Conservation (phyloP, 2,113 vertebrate genomes). For the Pica pica region DNA sequence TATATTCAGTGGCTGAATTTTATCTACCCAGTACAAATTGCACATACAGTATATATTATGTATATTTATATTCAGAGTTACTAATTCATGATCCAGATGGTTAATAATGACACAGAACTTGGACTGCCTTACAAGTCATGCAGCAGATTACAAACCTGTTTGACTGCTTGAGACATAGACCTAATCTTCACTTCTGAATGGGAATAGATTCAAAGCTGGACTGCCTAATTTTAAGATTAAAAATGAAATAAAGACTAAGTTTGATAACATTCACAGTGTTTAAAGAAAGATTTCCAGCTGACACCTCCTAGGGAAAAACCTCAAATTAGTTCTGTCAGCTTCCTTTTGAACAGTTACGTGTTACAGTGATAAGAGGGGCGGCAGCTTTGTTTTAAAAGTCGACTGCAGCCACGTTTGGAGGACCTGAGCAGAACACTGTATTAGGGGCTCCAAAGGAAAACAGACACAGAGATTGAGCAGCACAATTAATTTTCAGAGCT, state of each 20-base stretch:
- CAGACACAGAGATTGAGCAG: background rate
- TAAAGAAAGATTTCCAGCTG: background rate
- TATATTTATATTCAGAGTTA: background rate
- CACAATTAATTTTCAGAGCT: background rate
- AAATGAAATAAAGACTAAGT: background rate
- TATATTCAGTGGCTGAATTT: background rate
- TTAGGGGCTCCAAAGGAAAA: background rate
- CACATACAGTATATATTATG: background rate
- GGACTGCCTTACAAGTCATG: background rate
- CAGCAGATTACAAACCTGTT: background rate
- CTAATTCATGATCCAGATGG: background rate
- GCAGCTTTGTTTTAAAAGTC: background rate
- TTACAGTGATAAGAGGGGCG: fast-evolving
- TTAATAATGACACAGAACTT: background rate
- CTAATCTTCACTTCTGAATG: background rate
- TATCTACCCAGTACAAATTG: background rate
- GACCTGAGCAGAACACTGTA: background rate
- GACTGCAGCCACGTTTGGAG: background rate
- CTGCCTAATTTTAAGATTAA: background rate
- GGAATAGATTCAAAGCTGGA: background rate
- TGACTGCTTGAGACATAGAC: background rate
- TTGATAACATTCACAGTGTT: background rate
- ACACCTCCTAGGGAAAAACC: background rate
- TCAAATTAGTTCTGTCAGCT: background rate
- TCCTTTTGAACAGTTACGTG: background rate